These are phyloP conservation scores for Lepilemur septentrionalis DNA, from an alignment of 2,797 vertebrate genomes.

Conservation along the genomic window DNA sequence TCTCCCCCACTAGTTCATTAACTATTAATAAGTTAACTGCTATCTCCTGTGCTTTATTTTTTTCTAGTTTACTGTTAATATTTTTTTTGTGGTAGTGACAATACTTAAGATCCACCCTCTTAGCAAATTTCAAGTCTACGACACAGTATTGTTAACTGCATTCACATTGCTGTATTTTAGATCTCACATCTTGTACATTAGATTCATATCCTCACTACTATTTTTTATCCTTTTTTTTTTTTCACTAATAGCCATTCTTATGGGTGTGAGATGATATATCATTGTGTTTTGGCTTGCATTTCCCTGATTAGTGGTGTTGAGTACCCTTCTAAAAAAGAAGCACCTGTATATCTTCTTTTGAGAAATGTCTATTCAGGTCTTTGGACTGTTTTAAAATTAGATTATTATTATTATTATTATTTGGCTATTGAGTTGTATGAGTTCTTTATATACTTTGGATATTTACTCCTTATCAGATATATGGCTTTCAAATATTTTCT, in stretches of 20 bases:
- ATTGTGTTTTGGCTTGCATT: not conserved
- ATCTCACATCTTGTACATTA: not conserved
- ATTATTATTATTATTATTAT: no score
- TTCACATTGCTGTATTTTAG: no score
- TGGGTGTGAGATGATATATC: not conserved
- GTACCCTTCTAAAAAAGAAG: not conserved
- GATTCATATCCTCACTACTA: not conserved
- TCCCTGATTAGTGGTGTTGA: not conserved
- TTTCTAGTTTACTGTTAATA: not conserved
- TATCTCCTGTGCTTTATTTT: not conserved
- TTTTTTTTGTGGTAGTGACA: not conserved
- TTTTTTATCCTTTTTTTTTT: not conserved
- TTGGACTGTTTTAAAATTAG: not conserved
- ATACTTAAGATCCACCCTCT: not conserved
- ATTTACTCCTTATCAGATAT: not conserved
- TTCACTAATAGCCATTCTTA: not conserved
- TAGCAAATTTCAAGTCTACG: not conserved
- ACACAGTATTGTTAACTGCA: not conserved
- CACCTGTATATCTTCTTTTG: not conserved
- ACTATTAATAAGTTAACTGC: not conserved
- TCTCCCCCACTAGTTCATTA: not conserved
- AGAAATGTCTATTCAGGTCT: not conserved
- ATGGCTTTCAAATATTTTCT: not conserved
- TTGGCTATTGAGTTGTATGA: not conserved
- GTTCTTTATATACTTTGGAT: not conserved